Evolutionary conservation across 2,113 vertebrate genomes (phyloP), one percentile per base, ranked within the genome.

Genomic region (Myotis lucifugus): DNA sequence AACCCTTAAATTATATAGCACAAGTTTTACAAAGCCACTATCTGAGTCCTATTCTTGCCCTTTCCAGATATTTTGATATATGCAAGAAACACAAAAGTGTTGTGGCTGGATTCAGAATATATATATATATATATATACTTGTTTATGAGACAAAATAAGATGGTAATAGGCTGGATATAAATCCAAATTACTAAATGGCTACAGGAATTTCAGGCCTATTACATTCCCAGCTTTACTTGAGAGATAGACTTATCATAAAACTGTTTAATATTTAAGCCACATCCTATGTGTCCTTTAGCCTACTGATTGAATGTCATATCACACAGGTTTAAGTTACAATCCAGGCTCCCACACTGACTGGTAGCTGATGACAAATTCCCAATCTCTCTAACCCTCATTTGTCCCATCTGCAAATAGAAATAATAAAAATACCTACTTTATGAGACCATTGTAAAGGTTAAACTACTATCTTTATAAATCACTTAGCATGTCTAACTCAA

Each of bases 141-240:
- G 37, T 48, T 87, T 56, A 66, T 21, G 8, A 56, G 5, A 56
- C 6, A 78, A 66, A 61, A 40, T 27, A 82, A 85, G 32, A 76
- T n/a, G 52, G 9, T 50, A 59, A 94, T 79, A 73, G 46, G 8
- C 15, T 82, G 37, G n/a, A 29, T 25, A 76, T 15, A 76, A 85
- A 14, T 66, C 25, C 14, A 13, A 29, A n/a, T 46, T 61, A 54
- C 40, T 72, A 23, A 85, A 34, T 40, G 18, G 1, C 14, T 46
- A 21, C 9, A 93, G 48, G 27, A 91, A 93, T 81, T 54, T 70
- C 70, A 96, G 56, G 34, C 14, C 19, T 81, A 48, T n/a, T 87
- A 29, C 32, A 84, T 83, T 81, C 42, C 17, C 59, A 17, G 18
- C 5, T 95, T 95, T 61, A 64, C 42, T 78, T 85, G 42, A 97